Base-by-base conservation (phyloP, 2,797 vertebrate genomes). In the Neoniphon sammara region DNA sequence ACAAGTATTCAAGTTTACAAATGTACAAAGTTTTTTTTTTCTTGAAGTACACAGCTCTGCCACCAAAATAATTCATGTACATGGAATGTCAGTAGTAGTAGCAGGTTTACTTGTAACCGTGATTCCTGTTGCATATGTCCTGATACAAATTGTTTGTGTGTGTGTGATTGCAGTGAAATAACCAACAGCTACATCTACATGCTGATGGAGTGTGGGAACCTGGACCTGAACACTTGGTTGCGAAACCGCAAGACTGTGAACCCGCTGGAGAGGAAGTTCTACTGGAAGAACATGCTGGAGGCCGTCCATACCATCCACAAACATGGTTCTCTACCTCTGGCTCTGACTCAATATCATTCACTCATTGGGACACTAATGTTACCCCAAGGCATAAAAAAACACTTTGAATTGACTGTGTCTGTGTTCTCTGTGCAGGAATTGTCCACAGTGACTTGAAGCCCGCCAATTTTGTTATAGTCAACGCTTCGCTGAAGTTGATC, bases 241-340 rank as follows among this genome's bases (percentile, higher is more conserved):
- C 95, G 97, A 85, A 99, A 96, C 89, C 96, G 96, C 82, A 99
- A 97, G 75, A 81, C 84, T 1, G 93, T 99, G 60, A 95, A 97
- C 90, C 94, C 96, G 0, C 88, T 97, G 88, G 97, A 99, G 82
- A 94, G 97, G 55, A 99, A 98, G 88, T 96, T 96, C 82, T 99
- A 97, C 87, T 99, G 98, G 98, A 97, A 96, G 93, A 97, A 99
- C 82, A 99, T 99, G 97, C 91, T 98, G 89, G 97, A 99, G 87
- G 97, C 98, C 7, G 97, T 98, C 81, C 91, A 97, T 21, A 98
- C 96, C 72, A 99, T 99, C 83, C 97, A 99, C 85, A 95, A 96
- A 89, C 94, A 99, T 52, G 98, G 98, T 99, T 68, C n/a, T 23
- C 14, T 68, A 10, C 44, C 2, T 62, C 3, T 49, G 1, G 0